Base-by-base conservation (phyloP, 2,888 invertebrate species). In the Aricia artaxerxes region DNA sequence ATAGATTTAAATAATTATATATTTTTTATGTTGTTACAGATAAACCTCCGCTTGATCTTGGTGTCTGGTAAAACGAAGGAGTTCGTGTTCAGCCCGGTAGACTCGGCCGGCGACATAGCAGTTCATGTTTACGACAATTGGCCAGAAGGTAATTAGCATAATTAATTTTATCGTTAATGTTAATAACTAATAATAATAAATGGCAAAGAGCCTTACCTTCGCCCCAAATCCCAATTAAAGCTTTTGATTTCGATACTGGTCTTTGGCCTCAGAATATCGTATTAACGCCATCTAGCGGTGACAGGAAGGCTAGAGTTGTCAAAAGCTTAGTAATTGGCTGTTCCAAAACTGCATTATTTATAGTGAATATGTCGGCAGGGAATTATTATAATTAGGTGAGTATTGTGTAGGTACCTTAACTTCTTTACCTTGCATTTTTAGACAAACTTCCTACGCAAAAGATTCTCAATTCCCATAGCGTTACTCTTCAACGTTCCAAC, bases 11-110 rank as follows among this genome's bases (percentile, higher is more conserved):
- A 78, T 61, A 44, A 76, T 13, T 24, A 13, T 49, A 5, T 24
- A 2, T 76, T 31, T 44, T 53, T 35, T 35, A 75, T 49, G 31
- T 81, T 81, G 79, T 97, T 97, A 11, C 97, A 99, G 99, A 98
- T 99, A 94, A 99, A 99, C 95, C 96, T 99, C 92, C 97, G 98
- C 91, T 96, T 99, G 95, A 99, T 99, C 92, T 97, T 99, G 94
- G 99, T 99, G 91, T 99, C 98, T 94, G 99, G 99, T 87, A 99
- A 99, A 95, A 99, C 99, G 93, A 98, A 99, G 96, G 99, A 99
- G 96, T 99, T 99, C 96, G 96, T 98, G 90, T 99, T 99, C 95
- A 97, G 97, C 92, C 98, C 99, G 82, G 97, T 97, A 88, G 99
- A 99, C 95, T 99, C 99, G 84, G 99, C 99, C 87, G 98, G 99